Evolutionary conservation across 2,888 invertebrate species (phyloP).

Genomic region (Spodoptera littoralis): DNA sequence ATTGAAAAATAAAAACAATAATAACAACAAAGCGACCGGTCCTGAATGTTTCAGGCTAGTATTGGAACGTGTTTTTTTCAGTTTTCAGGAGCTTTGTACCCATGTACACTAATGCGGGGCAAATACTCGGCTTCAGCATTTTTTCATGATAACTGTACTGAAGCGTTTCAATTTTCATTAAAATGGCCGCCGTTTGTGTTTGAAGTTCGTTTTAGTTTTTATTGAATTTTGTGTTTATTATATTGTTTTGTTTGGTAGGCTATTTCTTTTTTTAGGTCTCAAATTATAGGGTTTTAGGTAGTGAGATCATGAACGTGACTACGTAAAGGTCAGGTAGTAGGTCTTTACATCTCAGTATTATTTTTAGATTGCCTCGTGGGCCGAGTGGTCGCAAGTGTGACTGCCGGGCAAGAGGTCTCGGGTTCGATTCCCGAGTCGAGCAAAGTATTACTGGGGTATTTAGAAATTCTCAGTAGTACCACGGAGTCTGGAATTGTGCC

Average conservation of each 20-base stretch:
- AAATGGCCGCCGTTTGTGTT: conserved; percentile 24
- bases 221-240: conserved; percentile 2
- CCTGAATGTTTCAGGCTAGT: conserved; percentile 51
- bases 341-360: no score
- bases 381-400: no score
- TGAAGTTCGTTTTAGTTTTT: conserved; percentile 7
- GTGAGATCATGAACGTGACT: no score
- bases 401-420: no score
- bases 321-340: no score
- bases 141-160: conserved; percentile 33
- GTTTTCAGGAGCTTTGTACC: conserved; percentile 54
- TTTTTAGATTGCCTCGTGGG: no score
- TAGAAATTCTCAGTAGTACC: no score
- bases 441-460: no score
- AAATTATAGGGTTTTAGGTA: no score
- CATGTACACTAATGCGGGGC: conserved; percentile 55
- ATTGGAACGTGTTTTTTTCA: conserved; percentile 59
- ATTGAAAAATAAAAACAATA: conserved; percentile 27
- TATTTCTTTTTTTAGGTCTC: background rate
- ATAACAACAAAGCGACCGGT: conserved; percentile 16
- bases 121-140: conserved; percentile 41
- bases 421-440: no score
- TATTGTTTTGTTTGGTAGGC: background rate
- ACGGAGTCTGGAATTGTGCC: no score
- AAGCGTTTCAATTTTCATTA: conserved; percentile 49